Conservation (phyloP, 2,888 invertebrate genomes). For the Athetis lepigone region DNA sequence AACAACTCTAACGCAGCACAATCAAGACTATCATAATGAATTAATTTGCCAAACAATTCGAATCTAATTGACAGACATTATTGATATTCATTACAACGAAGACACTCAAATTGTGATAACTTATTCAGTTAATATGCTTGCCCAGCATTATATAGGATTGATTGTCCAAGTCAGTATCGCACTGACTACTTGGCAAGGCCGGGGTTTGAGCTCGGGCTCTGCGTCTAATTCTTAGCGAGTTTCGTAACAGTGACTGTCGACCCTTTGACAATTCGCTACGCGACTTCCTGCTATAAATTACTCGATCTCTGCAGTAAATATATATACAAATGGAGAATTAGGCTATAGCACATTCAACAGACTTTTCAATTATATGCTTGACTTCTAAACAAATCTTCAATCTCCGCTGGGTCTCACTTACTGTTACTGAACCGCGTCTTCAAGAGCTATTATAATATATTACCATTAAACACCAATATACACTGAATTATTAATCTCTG, state of each 20-base stretch:
- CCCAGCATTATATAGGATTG: slow-evolving; percentile 28
- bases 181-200: slow-evolving; percentile 41
- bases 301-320: slow-evolving; percentile 27
- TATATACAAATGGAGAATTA: slow-evolving; percentile 40
- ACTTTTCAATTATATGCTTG: slow-evolving; percentile 18
- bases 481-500: slow-evolving; percentile 52
- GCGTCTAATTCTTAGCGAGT: slow-evolving; percentile 27
- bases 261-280: slow-evolving; percentile 33
- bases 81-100: slow-evolving; percentile 63
- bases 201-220: slow-evolving; percentile 47
- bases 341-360: slow-evolving; percentile 34
- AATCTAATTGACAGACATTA: slow-evolving; percentile 71
- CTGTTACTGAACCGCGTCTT: slow-evolving; percentile 23
- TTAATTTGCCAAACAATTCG: slow-evolving; percentile 68
- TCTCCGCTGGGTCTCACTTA: slow-evolving; percentile 21
- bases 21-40: slow-evolving; percentile 63
- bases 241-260: slow-evolving; percentile 34
- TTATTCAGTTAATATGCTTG: slow-evolving; percentile 50
- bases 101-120: slow-evolving; percentile 61
- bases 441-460: slow-evolving; percentile 38
- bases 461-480: slow-evolving; percentile 59
- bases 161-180: slow-evolving; percentile 33
- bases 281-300: slow-evolving; percentile 1
- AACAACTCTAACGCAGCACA: slow-evolving; percentile 28
- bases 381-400: slow-evolving; percentile 16